Conservation (phyloP, 2,888 invertebrate species). For the Leuctra nigra region DNA sequence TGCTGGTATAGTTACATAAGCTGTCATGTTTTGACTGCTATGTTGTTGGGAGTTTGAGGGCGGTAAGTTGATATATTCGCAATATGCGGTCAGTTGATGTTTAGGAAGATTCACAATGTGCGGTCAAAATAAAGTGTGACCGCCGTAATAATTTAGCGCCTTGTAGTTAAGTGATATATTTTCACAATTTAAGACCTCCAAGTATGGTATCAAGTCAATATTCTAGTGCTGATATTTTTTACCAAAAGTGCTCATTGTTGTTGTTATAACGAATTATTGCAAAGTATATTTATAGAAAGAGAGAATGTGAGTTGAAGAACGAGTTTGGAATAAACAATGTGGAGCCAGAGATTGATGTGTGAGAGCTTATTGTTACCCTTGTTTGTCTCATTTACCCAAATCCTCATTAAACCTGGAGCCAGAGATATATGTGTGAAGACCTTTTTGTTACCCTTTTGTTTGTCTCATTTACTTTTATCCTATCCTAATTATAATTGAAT, state of each 20-base stretch:
- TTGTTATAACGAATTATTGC: slow-evolving; percentile 35
- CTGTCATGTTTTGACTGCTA: not conserved
- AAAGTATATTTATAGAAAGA: slow-evolving; percentile 16
- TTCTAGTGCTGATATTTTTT: slow-evolving; percentile 42
- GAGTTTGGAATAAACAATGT: too few species aligned
- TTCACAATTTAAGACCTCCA: slow-evolving; percentile 8
- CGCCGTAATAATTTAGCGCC: slow-evolving; percentile 13
- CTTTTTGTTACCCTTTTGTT: too few species aligned
- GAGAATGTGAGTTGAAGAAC: not conserved
- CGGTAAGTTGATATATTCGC: not conserved
- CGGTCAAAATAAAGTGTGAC: not conserved
- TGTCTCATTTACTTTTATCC: too few species aligned
- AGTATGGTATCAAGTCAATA: slow-evolving; percentile 12
- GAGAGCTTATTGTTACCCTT: not conserved
- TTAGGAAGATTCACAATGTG: not conserved
- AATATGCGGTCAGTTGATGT: not conserved
- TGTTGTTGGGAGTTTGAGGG: not conserved
- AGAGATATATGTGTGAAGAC: too few species aligned
- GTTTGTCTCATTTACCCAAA: too few species aligned
- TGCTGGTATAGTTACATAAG: too few species aligned
- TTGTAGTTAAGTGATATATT: slow-evolving; percentile 14
- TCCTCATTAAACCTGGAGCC: too few species aligned
- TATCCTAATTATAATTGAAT: too few species aligned
- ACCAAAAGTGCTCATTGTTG: slow-evolving; percentile 67
- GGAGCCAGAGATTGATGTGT: too few species aligned